A percentile compares a stretch with the other conserved stretches of the same genome.
phyloP scores from a whole-genome alignment of 2,888 invertebrate species.

The Drosophila algonquin region DNA sequence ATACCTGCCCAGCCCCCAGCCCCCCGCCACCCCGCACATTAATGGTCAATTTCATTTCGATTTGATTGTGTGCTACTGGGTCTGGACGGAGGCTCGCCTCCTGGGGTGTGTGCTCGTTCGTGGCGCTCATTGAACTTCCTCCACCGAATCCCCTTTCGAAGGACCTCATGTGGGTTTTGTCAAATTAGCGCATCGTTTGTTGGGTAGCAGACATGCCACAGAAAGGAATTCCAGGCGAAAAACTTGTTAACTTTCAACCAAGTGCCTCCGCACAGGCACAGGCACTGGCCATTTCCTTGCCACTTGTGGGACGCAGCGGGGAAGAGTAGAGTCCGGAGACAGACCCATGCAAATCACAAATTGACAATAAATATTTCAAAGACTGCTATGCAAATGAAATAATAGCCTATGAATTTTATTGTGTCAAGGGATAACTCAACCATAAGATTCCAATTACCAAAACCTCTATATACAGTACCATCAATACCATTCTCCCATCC shows the following conservation, averaged over 20 bases:
- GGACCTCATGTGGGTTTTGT: constrained; percentile 79
- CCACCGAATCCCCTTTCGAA: constrained; percentile 10
- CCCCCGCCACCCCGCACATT: constrained; percentile 54
- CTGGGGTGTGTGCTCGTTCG: constrained; percentile 61
- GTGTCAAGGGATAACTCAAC: not conserved
- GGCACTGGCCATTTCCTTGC: constrained; percentile 51
- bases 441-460: constrained; percentile 32
- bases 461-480: not conserved
- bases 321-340: not conserved
- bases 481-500: not conserved
- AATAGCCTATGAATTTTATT: constrained; percentile 29
- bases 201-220: constrained; percentile 11
- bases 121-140: constrained; percentile 25
- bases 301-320: constrained; percentile 36
- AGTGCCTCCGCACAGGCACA: constrained; percentile 15
- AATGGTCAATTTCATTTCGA: constrained; percentile 80
- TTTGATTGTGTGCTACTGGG: constrained; percentile 62
- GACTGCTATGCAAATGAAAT: constrained; percentile 62
- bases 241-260: constrained; percentile 68
- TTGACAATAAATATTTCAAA: constrained; percentile 49
- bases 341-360: constrained; percentile 44
- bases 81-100: constrained; percentile 63
- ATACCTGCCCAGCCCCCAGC: constrained; percentile 2
- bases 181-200: constrained; percentile 80
- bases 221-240: constrained; percentile 19